Percentiles rank a stretch among this genome's conserved stretches.
These are phyloP conservation scores for Silurus meridionalis DNA, from an alignment of 2,113 vertebrate genomes.

Conservation along the genomic window DNA sequence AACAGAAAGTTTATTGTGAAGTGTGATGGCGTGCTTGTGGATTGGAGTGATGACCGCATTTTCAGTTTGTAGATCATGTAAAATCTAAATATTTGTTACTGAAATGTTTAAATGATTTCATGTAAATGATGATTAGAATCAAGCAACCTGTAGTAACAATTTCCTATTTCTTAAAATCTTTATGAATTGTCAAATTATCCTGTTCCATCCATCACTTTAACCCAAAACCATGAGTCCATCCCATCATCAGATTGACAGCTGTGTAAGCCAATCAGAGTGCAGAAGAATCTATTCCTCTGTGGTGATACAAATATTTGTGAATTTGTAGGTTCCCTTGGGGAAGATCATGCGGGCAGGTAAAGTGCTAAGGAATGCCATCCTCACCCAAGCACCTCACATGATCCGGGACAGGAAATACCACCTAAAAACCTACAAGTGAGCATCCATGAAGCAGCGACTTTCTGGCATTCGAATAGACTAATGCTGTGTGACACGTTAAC, in stretches of 20 bases:
- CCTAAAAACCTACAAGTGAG: constrained; percentile 92
- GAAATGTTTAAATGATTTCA: background rate
- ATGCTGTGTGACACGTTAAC: background rate
- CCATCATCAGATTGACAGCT: constrained; percentile 43
- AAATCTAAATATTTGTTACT: background rate
- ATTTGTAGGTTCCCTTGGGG: constrained; percentile 86
- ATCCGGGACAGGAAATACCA: constrained; percentile 98
- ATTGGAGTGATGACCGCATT: background rate
- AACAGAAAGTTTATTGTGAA: background rate
- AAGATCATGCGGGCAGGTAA: constrained; percentile 90
- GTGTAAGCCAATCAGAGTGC: constrained; percentile 8
- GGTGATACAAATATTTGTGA: constrained; percentile 12
- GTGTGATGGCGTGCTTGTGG: background rate
- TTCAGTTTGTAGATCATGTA: background rate
- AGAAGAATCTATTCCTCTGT: background rate
- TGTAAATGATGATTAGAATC: background rate
- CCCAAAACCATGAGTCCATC: constrained; percentile 79
- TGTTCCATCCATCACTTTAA: constrained; percentile 61
- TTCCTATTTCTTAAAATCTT: background rate
- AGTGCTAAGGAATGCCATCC: constrained; percentile 85
- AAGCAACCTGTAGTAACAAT: background rate
- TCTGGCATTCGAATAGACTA: background rate
- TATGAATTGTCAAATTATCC: background rate
- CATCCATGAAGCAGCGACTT: background rate
- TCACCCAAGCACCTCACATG: constrained; percentile 91